A percentile compares a stretch with the other conserved stretches of the same genome.
Conservation (phyloP, 2,113 vertebrate genomes). For the Halcyon malimbica region DNA sequence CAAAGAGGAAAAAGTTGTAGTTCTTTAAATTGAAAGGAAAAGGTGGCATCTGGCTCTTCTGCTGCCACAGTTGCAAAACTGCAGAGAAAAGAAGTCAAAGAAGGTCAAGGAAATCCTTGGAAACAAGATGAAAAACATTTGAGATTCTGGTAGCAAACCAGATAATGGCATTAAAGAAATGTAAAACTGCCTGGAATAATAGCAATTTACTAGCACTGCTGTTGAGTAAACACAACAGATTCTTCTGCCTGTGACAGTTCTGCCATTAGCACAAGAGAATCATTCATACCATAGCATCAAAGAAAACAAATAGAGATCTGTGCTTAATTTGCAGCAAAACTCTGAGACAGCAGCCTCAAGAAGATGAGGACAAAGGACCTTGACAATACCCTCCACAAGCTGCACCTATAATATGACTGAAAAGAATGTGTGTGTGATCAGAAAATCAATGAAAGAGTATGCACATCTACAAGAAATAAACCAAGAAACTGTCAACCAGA, state of each 20-base stretch:
- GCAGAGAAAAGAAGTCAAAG: neutral
- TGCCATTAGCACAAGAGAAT: slow-evolving; percentile 45
- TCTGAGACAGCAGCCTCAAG: slow-evolving; percentile 8
- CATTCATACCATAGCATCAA: neutral
- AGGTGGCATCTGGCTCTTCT: neutral
- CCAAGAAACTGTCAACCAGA: neutral
- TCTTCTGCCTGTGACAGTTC: slow-evolving; percentile 5
- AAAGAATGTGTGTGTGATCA: slow-evolving; percentile 45
- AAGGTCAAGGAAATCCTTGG: neutral
- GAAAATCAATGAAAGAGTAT: slow-evolving; percentile 60
- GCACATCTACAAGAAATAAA: neutral
- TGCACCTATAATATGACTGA: slow-evolving; percentile 35
- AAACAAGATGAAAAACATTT: neutral
- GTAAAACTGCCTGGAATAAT: neutral
- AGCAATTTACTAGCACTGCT: neutral
- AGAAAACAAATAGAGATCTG: slow-evolving; percentile 43
- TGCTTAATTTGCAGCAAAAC: slow-evolving; percentile 12
- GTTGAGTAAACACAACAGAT: slow-evolving; percentile 23
- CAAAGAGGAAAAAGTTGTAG: neutral
- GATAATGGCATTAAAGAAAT: slow-evolving; percentile 24
- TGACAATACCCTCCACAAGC: slow-evolving; percentile 35
- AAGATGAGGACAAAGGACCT: slow-evolving; percentile 51
- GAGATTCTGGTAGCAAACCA: neutral
- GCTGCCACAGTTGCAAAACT: slow-evolving; percentile 1
- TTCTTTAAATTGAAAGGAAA: neutral